A percentile compares a stretch with the other conserved stretches of the same genome.
Conservation (phyloP, 1,140 invertebrate genomes). For the Panagrolaimus sp. region DNA sequence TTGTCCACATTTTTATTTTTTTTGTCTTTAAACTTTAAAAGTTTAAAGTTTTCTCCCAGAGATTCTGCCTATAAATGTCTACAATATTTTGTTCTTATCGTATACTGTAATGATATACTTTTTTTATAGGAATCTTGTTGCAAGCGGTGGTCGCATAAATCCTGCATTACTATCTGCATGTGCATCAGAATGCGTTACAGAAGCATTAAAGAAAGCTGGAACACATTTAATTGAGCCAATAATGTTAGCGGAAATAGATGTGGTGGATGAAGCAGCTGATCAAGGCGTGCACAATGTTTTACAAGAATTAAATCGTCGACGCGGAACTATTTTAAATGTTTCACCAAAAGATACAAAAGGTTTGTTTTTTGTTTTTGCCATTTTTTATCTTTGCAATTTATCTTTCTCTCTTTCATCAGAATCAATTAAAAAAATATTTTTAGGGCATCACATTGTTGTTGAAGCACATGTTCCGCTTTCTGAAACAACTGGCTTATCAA, state of each 20-base stretch:
- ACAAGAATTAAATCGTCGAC: constrained; percentile 18
- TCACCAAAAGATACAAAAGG: constrained; percentile 10
- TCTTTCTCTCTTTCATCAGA: background rate
- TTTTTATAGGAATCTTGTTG: constrained; percentile 11
- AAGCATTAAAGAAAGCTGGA: constrained; percentile 16
- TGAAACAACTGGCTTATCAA: constrained; percentile 17
- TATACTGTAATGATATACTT: background rate
- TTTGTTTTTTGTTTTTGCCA: background rate
- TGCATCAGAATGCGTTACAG: constrained; percentile 11
- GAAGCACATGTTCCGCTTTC: constrained; percentile 17
- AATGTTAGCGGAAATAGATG: constrained; percentile 15
- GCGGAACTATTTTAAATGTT: constrained; percentile 15
- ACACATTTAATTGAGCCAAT: constrained; percentile 24
- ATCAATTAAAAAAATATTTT: constrained; percentile 12
- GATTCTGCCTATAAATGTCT: too few species aligned
- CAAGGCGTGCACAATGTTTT: background rate
- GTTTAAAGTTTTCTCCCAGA: too few species aligned
- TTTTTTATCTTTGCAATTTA: background rate
- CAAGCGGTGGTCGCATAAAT: constrained; percentile 20
- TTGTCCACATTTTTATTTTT: background rate
- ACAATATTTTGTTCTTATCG: too few species aligned
- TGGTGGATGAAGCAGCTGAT: constrained; percentile 10
- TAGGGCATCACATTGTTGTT: constrained; percentile 12
- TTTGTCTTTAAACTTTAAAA: constrained; percentile 66
- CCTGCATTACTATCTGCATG: constrained; percentile 19